Conservation (phyloP, 64 coral and sea anemone genomes). For the Hydrozoanthus tunicans region DNA sequence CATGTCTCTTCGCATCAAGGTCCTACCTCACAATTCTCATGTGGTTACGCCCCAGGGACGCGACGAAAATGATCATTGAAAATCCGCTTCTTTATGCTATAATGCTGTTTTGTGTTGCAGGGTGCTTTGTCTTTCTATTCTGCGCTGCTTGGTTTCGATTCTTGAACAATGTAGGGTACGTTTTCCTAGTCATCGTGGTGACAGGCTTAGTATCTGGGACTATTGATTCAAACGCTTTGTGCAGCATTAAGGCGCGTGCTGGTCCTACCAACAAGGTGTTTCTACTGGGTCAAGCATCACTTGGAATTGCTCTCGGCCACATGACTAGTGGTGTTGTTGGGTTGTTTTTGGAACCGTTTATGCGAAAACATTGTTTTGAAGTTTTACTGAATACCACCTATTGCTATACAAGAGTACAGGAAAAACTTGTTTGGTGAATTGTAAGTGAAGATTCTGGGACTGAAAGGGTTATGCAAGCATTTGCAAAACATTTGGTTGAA, state of each 20-base stretch:
- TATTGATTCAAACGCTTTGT: constrained; percentile 35
- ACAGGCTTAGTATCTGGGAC: not conserved
- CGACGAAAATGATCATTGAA: constrained; percentile 10
- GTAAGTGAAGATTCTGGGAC: too few species aligned
- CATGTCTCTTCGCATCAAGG: not conserved
- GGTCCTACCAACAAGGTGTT: constrained; percentile 18
- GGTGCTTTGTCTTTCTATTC: constrained; percentile 11
- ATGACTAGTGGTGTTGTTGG: constrained; percentile 49
- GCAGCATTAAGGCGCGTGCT: constrained; percentile 4
- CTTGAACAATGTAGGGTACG: not conserved
- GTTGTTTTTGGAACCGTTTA: constrained; percentile 20
- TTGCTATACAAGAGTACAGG: constrained; percentile 21
- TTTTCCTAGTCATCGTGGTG: not conserved
- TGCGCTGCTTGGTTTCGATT: constrained; percentile 38
- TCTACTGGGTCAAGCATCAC: constrained; percentile 19
- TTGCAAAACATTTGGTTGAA: too few species aligned
- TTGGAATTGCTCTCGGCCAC: constrained; percentile 41
- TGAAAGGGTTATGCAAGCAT: too few species aligned
- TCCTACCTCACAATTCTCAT: constrained; percentile 8
- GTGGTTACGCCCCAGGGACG: not conserved
- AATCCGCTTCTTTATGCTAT: not conserved
- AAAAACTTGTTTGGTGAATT: too few species aligned
- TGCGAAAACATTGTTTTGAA: constrained; percentile 23
- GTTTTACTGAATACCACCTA: not conserved
- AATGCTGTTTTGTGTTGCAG: not conserved